phyloP scores from a whole-genome alignment of 1,140 invertebrate species.

The Saccostrea echinata region DNA sequence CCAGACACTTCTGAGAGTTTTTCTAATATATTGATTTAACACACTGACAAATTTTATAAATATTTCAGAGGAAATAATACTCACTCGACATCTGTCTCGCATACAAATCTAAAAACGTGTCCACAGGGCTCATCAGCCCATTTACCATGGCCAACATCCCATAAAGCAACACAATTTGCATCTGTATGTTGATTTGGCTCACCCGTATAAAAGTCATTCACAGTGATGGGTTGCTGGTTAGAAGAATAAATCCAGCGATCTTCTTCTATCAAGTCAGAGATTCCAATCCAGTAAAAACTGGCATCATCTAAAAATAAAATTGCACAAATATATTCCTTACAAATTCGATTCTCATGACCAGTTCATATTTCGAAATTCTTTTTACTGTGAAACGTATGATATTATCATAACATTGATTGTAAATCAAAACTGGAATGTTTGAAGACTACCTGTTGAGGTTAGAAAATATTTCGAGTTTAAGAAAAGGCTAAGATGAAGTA shows the following conservation, averaged over 20 bases:
- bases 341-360: too few species aligned
- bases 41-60: too few species aligned
- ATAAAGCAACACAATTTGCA: not conserved
- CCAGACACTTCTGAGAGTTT: too few species aligned
- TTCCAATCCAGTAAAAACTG: not conserved
- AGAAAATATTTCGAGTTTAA: too few species aligned
- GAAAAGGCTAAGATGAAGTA: too few species aligned
- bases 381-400: too few species aligned
- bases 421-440: too few species aligned
- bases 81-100: not conserved
- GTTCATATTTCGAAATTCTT: too few species aligned
- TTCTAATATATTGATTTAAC: too few species aligned
- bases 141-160: not conserved
- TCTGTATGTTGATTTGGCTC: not conserved
- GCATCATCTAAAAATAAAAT: not conserved
- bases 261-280: conserved; percentile 15
- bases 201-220: not conserved
- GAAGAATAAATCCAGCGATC: not conserved
- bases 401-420: too few species aligned
- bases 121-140: not conserved
- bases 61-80: too few species aligned
- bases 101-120: not conserved
- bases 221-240: not conserved
- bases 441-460: too few species aligned
- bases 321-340: not conserved